phyloP scores from a whole-genome alignment of 2,797 vertebrate genomes.

The Zonotrichia albicollis region DNA sequence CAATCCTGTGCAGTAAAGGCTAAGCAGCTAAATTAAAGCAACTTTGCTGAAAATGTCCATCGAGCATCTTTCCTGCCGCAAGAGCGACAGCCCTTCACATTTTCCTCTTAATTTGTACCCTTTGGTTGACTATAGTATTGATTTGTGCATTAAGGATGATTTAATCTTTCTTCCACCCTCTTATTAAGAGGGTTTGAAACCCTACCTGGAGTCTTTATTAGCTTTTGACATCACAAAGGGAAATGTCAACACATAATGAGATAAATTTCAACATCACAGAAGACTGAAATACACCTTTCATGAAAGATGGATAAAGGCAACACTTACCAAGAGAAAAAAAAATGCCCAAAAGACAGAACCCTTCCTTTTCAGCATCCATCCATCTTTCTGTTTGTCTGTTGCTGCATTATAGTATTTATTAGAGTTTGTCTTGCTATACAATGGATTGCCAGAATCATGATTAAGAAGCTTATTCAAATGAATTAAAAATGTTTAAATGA shows the following conservation, averaged over 20 bases:
- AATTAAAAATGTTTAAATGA: constrained; percentile 80
- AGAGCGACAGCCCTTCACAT: constrained; percentile 18
- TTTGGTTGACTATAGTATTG: constrained; percentile 39
- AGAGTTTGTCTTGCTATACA: constrained; percentile 62
- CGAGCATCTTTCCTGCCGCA: not conserved
- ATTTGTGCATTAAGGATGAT: constrained; percentile 50
- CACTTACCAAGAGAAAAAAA: not conserved
- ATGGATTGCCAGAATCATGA: constrained; percentile 74
- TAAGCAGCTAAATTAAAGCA: not conserved
- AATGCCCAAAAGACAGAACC: not conserved
- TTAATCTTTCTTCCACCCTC: constrained; percentile 21
- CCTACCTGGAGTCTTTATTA: constrained; percentile 55
- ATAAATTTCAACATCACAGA: constrained; percentile 29
- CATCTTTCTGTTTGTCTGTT: constrained; percentile 54
- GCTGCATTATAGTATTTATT: constrained; percentile 67
- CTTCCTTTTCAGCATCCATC: constrained; percentile 24
- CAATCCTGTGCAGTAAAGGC: not conserved
- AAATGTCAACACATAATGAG: constrained; percentile 38
- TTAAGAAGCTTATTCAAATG: constrained; percentile 79
- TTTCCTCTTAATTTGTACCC: constrained; percentile 42
- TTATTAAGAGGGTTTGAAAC: constrained; percentile 24
- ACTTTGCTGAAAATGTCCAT: not conserved
- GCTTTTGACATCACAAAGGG: constrained; percentile 44
- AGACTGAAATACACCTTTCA: not conserved
- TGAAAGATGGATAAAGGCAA: not conserved